Evolutionary conservation across 2,113 vertebrate genomes (phyloP), one percentile per base, ranked within the genome.

Genomic region (Tinamus guttatus): DNA sequence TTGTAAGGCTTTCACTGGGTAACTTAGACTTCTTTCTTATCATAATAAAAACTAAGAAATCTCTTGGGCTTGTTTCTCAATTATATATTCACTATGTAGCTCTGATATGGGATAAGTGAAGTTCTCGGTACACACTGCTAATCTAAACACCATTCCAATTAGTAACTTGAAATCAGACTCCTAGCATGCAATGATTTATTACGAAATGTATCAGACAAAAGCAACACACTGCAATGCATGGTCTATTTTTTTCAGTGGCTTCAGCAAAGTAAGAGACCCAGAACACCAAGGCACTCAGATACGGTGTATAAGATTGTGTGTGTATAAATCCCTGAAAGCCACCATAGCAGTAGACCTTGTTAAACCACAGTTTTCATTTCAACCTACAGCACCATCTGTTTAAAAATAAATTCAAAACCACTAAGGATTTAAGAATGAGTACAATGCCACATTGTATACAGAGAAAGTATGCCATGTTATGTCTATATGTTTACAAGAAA

Each of bases 301-400:
- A 75, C 0, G 49, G 68, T 63, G 27, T 27, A 68, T 16, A 63
- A 63, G 65, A 91, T 52, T 7, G 9, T 85, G 52, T 10, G 34
- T 58, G 20, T 17, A 0, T 43, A 30, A 87, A 36, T 59, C 43
- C 80, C 73, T 67, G 51, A 73, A 67, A 80, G 59, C 51, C 47
- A 49, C 15, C 56, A 85, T 67, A 90, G 73, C 38, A 49, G 51
- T 9, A 75, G 64, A 40, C 51, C 75, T 86, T 74, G 51, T 71
- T 94, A 83, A 93, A 79, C 89, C 91, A 96, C 59, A 16, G 60
- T 75, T 89, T 94, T 88, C 19, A 60, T 64, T 90, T 81, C 85
- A 81, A 85, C 84, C 41, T 68, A 5, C 58, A 91, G 60, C 59
- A 93, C 54, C 38, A 88, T 12, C 62, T 76, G 49, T 83, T 93